Percentiles rank a stretch among this genome's conserved stretches.
Evolutionary conservation across 2,797 vertebrate genomes (phyloP).

Genomic region (Apogon hyalosoma): DNA sequence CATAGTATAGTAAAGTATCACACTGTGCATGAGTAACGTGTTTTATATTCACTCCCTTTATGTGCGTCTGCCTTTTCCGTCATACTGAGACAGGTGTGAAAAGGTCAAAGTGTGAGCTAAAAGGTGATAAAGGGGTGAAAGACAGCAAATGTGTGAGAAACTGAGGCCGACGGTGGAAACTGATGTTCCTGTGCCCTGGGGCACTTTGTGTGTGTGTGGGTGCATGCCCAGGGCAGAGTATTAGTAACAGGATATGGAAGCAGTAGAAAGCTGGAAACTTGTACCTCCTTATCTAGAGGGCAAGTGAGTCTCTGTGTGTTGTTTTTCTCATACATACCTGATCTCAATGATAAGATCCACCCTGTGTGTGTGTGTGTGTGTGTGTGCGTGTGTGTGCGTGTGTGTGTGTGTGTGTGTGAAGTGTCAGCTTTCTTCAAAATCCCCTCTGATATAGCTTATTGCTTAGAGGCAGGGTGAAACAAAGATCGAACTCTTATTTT

Average conservation of each 20-base stretch:
- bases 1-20: neutral
- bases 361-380: conserved; percentile 37
- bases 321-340: conserved; percentile 86
- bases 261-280: conserved; percentile 85
- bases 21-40: neutral
- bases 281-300: conserved; percentile 89
- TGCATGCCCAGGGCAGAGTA: conserved; percentile 80
- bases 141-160: conserved; percentile 71
- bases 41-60: conserved; percentile 10
- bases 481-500: conserved; percentile 44
- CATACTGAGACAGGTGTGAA: conserved; percentile 61
- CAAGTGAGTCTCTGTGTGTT: conserved; percentile 83
- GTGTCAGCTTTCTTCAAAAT: conserved; percentile 81
- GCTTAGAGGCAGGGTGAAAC: conserved; percentile 65
- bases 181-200: conserved; percentile 80
- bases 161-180: conserved; percentile 72
- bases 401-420: conserved; percentile 31
- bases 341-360: conserved; percentile 80
- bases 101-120: conserved; percentile 58
- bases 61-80: conserved; percentile 15
- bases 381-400: conserved; percentile 28
- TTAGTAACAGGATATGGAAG: conserved; percentile 92
- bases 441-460: conserved; percentile 66
- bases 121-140: conserved; percentile 74
- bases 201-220: conserved; percentile 58